Conservation (phyloP, 2,888 invertebrate species). For the Xestia xanthographa region DNA sequence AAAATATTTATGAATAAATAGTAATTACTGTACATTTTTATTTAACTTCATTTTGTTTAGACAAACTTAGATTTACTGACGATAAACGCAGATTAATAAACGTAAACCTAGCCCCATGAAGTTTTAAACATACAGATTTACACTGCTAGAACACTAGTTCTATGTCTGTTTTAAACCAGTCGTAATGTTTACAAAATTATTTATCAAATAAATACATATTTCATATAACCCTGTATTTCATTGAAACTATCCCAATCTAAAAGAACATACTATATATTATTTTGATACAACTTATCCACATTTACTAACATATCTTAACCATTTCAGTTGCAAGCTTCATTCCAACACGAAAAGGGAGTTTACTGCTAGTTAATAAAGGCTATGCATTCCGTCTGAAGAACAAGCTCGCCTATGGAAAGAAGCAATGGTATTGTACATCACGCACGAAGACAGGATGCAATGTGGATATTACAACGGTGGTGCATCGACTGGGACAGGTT, state of each 20-base stretch:
- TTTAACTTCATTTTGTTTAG: not conserved
- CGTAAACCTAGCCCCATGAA: not conserved
- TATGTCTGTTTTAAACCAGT: not conserved
- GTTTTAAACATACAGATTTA: not conserved
- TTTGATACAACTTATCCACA: conserved; percentile 6
- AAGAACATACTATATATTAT: no score
- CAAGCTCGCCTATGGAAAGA: conserved; percentile 86
- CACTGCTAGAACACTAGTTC: not conserved
- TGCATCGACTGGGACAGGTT: conserved; percentile 76
- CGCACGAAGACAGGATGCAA: conserved; percentile 84
- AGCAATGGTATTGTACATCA: conserved; percentile 87
- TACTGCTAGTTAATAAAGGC: conserved; percentile 83
- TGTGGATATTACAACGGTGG: conserved; percentile 83
- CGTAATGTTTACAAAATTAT: not conserved
- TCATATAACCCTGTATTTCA: conserved; percentile 17
- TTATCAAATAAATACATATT: conserved; percentile 15
- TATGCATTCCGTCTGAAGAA: conserved; percentile 86
- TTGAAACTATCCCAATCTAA: conserved; percentile 14
- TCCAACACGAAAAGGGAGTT: conserved; percentile 84
- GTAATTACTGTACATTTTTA: not conserved
- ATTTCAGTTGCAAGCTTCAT: conserved; percentile 86
- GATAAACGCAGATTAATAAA: not conserved
- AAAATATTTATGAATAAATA: not conserved
- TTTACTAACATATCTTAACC: conserved; percentile 47
- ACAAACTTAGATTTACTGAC: not conserved